Base-by-base conservation (phyloP, 2,797 vertebrate genomes). In the Tokudaia muenninki region DNA sequence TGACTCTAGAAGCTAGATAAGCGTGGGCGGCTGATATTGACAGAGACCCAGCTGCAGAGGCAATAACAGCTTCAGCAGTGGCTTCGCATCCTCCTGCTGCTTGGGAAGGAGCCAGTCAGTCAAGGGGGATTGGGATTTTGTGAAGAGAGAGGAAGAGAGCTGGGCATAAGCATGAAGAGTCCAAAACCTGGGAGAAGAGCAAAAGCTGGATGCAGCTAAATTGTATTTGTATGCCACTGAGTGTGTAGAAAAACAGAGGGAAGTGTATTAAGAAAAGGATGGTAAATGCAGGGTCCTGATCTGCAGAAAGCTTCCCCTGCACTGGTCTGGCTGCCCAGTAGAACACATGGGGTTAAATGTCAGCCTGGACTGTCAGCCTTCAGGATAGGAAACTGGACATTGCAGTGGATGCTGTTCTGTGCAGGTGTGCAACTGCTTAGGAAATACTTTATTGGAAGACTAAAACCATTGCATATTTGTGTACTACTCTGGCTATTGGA, bases 11-110 rank as follows among this genome's bases (percentile, higher is more conserved):
- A 9, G 83, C 74, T 41, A 34, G 87, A n/a, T 61, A 59, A 0
- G 94, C 86, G 97, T 75, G 97, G 97, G 97, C 94, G 96, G 87
- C 81, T 70, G 97, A 34, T 55, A 37, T 3, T 12, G 92, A 87
- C 92, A 9, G 67, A 65, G 67, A 31, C 86, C 37, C 1, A 1
- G 86, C 61, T 17, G 84, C 61, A 1, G 55, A 41, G 17, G 88
- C 78, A 3, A 44, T 29, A 0, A 63, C 34, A 4, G 61, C 34
- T 2, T 44, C 4, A 4, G 75, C 87, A 8, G 74, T 86, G 50
- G 88, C 6, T 50, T 88, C 21, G 57, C n/a, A 4, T 41, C 77
- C 13, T 1, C 79, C 75, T 78, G 80, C 90, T 67, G 94, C 82
- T 59, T 0, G 67, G 63, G 17, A 4, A 61, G 47, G 50, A 50